Conservation (phyloP, 2,888 invertebrate species). For the Chrysina gloriosa region DNA sequence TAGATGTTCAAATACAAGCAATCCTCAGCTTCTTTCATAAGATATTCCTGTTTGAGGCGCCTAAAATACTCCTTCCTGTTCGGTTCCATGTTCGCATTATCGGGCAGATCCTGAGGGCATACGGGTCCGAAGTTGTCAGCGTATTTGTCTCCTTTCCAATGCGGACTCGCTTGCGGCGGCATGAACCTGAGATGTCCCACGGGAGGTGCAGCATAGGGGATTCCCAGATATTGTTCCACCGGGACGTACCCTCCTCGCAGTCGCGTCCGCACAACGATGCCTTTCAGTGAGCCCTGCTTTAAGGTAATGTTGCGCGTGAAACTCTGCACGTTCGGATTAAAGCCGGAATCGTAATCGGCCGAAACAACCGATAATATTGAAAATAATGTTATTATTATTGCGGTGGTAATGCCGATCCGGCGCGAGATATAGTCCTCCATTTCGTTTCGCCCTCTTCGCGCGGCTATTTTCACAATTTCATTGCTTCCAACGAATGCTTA, state of each 20-base stretch:
- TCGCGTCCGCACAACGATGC: slow-evolving; percentile 74
- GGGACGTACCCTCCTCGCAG: slow-evolving; percentile 72
- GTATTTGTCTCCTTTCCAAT: slow-evolving; percentile 80
- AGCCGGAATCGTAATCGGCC: slow-evolving; percentile 47
- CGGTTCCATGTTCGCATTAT: slow-evolving; percentile 72
- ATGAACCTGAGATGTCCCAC: slow-evolving; percentile 72
- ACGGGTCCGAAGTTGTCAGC: slow-evolving; percentile 82
- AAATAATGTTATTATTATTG: slow-evolving; percentile 38
- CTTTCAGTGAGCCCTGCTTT: slow-evolving; percentile 68
- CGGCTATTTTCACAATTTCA: slow-evolving; percentile 29
- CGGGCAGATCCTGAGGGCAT: slow-evolving; percentile 86
- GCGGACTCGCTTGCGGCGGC: slow-evolving; percentile 77
- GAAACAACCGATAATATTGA: slow-evolving; percentile 38
- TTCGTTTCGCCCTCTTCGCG: slow-evolving; percentile 16
- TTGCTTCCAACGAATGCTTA: slow-evolving; percentile 11
- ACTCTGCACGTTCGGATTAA: slow-evolving; percentile 46
- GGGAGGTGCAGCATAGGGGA: slow-evolving; percentile 87
- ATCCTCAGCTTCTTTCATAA: slow-evolving; percentile 82
- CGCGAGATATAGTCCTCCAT: slow-evolving; percentile 20
- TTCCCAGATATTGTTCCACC: slow-evolving; percentile 81
- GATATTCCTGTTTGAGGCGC: slow-evolving; percentile 74
- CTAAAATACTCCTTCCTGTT: slow-evolving; percentile 79
- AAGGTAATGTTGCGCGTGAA: slow-evolving; percentile 52
- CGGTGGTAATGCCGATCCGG: slow-evolving; percentile 31
- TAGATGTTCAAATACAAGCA: slow-evolving; percentile 94